Conservation (phyloP, 1,140 invertebrate species). For the Drosophila pandora region DNA sequence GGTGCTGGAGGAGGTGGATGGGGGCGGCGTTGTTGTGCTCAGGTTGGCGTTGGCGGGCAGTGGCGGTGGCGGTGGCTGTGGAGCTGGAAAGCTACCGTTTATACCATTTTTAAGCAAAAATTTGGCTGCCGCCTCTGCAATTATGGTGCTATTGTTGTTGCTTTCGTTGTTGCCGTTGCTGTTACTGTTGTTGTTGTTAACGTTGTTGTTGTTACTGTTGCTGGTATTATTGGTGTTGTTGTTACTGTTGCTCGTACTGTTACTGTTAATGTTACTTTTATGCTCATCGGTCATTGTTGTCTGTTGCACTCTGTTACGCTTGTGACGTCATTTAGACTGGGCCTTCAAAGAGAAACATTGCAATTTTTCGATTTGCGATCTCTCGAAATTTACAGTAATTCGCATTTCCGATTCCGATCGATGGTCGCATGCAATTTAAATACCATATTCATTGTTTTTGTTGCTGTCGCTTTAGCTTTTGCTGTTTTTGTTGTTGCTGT, state of each 20-base stretch:
- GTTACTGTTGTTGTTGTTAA: slow-evolving; percentile 27
- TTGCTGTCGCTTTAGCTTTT: slow-evolving; percentile 26
- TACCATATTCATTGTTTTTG: slow-evolving; percentile 67
- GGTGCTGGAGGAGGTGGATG: slow-evolving; percentile 36
- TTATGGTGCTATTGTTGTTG: slow-evolving; percentile 64
- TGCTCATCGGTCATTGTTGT: slow-evolving; percentile 85
- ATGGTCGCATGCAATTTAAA: slow-evolving; percentile 31
- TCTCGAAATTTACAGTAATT: slow-evolving; percentile 33
- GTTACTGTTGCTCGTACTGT: slow-evolving; percentile 44
- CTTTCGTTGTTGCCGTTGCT: slow-evolving; percentile 40
- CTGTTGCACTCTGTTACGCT: slow-evolving; percentile 52
- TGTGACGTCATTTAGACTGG: slow-evolving; percentile 55
- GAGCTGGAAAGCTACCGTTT: slow-evolving; percentile 69
- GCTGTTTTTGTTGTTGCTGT: slow-evolving; percentile 66
- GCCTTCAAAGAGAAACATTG: slow-evolving; percentile 55
- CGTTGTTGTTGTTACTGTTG: slow-evolving; percentile 36
- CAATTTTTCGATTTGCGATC: slow-evolving; percentile 8
- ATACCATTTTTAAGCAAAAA: slow-evolving; percentile 79
- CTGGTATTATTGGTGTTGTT: slow-evolving; percentile 42
- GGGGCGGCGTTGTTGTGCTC: slow-evolving; percentile 21
- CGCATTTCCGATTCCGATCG: slow-evolving; percentile 32
- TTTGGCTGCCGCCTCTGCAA: slow-evolving; percentile 79
- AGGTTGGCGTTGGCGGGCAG: background rate
- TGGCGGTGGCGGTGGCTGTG: slow-evolving; percentile 40
- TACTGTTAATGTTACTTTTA: slow-evolving; percentile 65